These are phyloP conservation scores for Periphyllus acericola DNA, from an alignment of 2,888 invertebrate species.

Conservation along the genomic window DNA sequence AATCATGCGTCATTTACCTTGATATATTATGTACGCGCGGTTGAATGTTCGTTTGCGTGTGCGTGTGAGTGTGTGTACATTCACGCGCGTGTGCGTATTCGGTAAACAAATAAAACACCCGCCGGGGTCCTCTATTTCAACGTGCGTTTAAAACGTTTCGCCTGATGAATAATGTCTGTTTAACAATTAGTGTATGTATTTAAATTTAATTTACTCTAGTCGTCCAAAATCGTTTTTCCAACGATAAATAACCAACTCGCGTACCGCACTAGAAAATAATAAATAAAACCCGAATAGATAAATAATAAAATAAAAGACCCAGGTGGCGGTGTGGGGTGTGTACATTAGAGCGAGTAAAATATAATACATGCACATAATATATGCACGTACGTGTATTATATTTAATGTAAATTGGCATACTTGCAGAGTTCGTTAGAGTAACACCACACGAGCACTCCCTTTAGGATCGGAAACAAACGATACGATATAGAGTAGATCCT, in stretches of 20 bases:
- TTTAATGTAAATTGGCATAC: too few species aligned
- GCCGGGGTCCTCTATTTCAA: not conserved
- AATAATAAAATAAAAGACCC: not conserved
- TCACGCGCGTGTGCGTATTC: not conserved
- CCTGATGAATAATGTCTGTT: conserved; percentile 15
- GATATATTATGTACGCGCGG: not conserved
- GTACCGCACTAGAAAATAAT: not conserved
- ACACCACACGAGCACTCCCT: too few species aligned
- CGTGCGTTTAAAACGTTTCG: not conserved
- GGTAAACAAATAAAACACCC: conserved; percentile 16
- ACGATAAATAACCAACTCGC: conserved; percentile 25
- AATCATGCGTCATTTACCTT: not conserved
- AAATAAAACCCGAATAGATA: not conserved
- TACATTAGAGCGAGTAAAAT: too few species aligned
- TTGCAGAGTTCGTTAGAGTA: too few species aligned
- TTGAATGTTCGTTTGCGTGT: not conserved
- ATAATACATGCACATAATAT: too few species aligned
- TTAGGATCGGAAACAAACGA: too few species aligned
- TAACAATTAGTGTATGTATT: conserved; percentile 28
- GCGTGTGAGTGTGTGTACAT: not conserved
- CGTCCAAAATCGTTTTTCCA: conserved; percentile 23
- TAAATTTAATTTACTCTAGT: conserved; percentile 21
- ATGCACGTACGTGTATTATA: too few species aligned
- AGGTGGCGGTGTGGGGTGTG: not conserved
- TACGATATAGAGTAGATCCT: too few species aligned